Evolutionary conservation across 2,113 vertebrate species (phyloP).

Genomic region (Hydrochoerus hydrochaeris): DNA sequence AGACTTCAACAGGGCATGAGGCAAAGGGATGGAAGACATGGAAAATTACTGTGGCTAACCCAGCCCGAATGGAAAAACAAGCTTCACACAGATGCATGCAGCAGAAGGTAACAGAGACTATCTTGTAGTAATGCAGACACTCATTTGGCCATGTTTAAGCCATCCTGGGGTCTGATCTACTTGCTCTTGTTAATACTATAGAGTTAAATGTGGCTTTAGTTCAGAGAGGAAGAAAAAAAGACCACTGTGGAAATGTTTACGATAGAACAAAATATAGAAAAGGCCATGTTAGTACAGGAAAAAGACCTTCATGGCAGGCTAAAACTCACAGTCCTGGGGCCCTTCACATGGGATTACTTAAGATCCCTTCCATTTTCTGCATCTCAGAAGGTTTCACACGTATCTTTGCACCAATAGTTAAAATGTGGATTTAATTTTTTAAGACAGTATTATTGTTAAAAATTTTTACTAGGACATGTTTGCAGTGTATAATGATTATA

Average conservation of each 20-base stretch:
- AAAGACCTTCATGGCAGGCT: not conserved
- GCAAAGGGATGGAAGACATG: not conserved
- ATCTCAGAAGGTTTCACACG: not conserved
- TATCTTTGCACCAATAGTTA: not conserved
- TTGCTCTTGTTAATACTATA: not conserved
- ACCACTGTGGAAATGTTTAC: slow-evolving; percentile 40
- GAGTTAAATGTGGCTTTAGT: not conserved
- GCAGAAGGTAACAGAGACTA: slow-evolving; percentile 38
- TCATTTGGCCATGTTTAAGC: not conserved
- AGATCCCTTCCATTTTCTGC: not conserved
- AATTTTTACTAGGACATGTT: not conserved
- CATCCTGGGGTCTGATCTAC: not conserved
- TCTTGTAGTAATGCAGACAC: not conserved
- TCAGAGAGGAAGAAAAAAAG: not conserved
- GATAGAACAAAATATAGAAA: slow-evolving; percentile 45
- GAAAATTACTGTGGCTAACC: slow-evolving; percentile 62
- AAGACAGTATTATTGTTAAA: not conserved
- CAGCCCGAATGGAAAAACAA: slow-evolving; percentile 20
- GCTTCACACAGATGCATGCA: not conserved
- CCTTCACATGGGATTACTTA: not conserved
- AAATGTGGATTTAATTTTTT: not conserved
- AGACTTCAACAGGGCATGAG: slow-evolving; percentile 5
- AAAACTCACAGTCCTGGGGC: not conserved
- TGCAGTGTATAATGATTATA: not conserved
- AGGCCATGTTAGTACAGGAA: not conserved